Evolutionary conservation across 2,888 invertebrate genomes (phyloP).

Genomic region (Ischnura elegans): DNA sequence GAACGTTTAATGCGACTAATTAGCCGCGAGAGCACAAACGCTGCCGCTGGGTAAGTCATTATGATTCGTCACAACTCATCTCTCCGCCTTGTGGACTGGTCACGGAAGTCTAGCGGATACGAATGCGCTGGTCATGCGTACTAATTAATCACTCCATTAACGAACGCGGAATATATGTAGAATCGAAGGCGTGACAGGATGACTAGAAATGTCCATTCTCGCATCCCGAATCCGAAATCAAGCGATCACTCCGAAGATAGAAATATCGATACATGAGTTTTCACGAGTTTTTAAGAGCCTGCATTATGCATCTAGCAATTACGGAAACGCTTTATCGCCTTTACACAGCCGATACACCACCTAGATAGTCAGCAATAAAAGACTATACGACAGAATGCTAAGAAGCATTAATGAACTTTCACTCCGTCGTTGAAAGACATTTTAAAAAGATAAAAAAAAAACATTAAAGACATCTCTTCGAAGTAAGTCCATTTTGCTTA

Average conservation of each 20-base stretch:
- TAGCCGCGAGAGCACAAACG: background rate
- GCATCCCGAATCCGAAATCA: background rate
- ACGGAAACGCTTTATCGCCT: background rate
- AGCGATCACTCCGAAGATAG: background rate
- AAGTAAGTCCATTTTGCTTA: background rate
- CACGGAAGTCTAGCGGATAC: background rate
- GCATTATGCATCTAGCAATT: background rate
- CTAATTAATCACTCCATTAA: background rate
- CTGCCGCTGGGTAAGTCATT: background rate
- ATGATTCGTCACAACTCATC: background rate
- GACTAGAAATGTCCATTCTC: background rate
- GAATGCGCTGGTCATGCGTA: conserved; percentile 29
- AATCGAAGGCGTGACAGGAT: background rate
- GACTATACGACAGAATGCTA: background rate
- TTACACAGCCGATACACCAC: background rate
- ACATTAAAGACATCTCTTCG: background rate
- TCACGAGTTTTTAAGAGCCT: background rate
- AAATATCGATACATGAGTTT: background rate
- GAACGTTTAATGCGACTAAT: background rate
- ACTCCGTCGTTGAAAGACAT: background rate
- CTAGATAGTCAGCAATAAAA: background rate
- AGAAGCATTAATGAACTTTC: background rate
- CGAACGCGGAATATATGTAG: background rate
- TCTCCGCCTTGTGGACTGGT: background rate
- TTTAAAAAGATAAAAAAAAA: background rate